Conservation (phyloP, 2,797 vertebrate genomes). For the Pangasius macronema region DNA sequence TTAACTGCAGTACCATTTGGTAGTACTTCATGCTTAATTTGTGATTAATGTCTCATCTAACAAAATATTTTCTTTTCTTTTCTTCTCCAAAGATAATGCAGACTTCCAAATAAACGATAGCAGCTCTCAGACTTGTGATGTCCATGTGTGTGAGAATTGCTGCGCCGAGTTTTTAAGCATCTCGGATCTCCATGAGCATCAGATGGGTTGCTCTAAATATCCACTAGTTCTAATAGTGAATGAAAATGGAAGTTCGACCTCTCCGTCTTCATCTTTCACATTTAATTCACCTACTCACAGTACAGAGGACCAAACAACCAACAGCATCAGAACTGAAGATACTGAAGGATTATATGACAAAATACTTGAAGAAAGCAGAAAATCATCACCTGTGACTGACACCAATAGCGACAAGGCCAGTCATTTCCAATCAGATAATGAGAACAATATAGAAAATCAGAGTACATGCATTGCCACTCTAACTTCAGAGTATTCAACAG, state of each 20-base stretch:
- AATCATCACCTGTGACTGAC: constrained; percentile 79
- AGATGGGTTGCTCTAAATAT: constrained; percentile 98
- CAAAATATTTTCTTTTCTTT: constrained; percentile 25
- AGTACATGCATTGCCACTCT: constrained; percentile 78
- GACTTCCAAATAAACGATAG: constrained; percentile 85
- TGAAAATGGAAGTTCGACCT: constrained; percentile 82
- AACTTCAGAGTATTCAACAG: constrained; percentile 88
- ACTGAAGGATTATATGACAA: constrained; percentile 81
- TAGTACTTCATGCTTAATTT: background rate
- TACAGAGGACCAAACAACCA: constrained; percentile 90
- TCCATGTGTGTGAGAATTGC: constrained; percentile 96
- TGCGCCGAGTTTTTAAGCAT: constrained; percentile 98
- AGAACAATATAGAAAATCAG: constrained; percentile 61
- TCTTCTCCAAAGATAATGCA: constrained; percentile 81
- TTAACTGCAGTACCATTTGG: background rate
- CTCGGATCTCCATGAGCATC: constrained; percentile 94
- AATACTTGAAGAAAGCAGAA: constrained; percentile 81
- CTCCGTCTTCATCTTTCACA: constrained; percentile 86
- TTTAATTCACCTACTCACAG: constrained; percentile 83
- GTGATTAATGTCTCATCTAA: constrained; percentile 1
- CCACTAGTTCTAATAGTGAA: constrained; percentile 97
- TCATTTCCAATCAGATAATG: constrained; percentile 26
- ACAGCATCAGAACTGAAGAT: constrained; percentile 84
- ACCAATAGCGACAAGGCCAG: constrained; percentile 56
- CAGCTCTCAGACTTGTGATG: constrained; percentile 86